These are phyloP conservation scores for Molanna angustata DNA, from an alignment of 2,888 invertebrate species.

Conservation along the genomic window DNA sequence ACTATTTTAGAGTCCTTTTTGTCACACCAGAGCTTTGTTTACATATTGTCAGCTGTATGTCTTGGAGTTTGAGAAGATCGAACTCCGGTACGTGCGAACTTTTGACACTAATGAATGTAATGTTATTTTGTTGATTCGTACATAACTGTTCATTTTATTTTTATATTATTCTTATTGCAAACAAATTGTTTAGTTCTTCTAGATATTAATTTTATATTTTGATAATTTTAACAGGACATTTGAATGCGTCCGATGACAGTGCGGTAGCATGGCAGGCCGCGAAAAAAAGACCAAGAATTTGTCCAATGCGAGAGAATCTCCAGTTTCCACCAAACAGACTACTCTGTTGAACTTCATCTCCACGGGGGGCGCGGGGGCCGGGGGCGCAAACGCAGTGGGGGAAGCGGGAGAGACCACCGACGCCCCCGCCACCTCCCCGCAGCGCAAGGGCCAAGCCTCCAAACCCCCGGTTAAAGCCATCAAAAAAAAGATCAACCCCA, in stretches of 20 bases:
- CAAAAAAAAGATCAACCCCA: constrained; percentile 21
- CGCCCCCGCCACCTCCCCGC: constrained; percentile 10
- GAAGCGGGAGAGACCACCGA: no score
- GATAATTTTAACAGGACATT: constrained; percentile 25
- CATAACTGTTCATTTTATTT: neutral
- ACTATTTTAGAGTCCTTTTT: no score
- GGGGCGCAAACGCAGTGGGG: constrained; percentile 1
- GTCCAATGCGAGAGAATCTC: constrained; percentile 21
- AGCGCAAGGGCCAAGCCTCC: constrained; percentile 4
- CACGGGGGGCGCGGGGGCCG: neutral
- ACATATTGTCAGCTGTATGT: neutral
- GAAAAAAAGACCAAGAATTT: constrained; percentile 30
- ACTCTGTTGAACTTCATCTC: constrained; percentile 6
- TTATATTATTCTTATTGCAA: neutral
- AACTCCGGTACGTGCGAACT: constrained; percentile 7
- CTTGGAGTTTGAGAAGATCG: neutral
- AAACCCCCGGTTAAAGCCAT: constrained; percentile 2
- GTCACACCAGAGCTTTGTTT: neutral
- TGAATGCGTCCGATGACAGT: constrained; percentile 20
- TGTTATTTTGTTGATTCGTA: neutral
- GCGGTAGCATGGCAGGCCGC: constrained; percentile 31
- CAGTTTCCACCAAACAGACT: constrained; percentile 15
- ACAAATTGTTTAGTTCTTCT: neutral
- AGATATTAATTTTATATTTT: neutral
- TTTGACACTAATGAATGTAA: constrained; percentile 10